Evolutionary conservation across 2,113 vertebrate species (phyloP), one percentile per base, ranked within the genome.

Genomic region (Dunckerocampus dactyliophorus): DNA sequence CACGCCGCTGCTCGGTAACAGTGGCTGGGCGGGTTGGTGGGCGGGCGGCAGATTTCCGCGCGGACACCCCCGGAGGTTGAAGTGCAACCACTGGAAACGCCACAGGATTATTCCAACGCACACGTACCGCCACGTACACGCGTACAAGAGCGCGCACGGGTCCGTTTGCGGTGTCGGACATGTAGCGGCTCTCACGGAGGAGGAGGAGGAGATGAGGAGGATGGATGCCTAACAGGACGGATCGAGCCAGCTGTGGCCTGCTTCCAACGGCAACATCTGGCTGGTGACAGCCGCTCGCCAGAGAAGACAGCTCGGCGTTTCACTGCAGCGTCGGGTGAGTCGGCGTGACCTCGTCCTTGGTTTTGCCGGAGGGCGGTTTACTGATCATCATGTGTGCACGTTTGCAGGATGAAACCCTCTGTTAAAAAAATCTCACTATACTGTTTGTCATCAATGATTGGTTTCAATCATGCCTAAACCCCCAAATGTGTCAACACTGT

Each of bases 211-310:
- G 64, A 28, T 5, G 67, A 66, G 66, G 58, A 72, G 68, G 75
- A 84, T 83, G 85, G 67, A 82, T 58, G 86, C 70, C 54, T 87
- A 81, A 81, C 71, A 52, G 83, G 54, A 75, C 71, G 72, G 73
- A 81, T 62, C 62, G 60, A 78, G 78, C 83, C 87, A 85, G 85
- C 85, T 85, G 87, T 85, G 87, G 87, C 85, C 87, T 81, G 85
- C 83, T 70, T 63, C 73, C 59, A 28, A 71, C 83, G 39, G 71
- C 75, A 79, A 85, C 87, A 88, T 85, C 87, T 88, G 87, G 84
- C 77, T 72, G 79, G 83, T 82, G 77, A 55, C 19, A 15, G 59
- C 45, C 20, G 31, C 42, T 47, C 22, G 51, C 51, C 52, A 19
- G 34, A 20, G 59, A 34, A 24, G 51, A 47, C 64, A 11, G 14